Conservation (phyloP, 2,797 vertebrate species). For the Gorsachius magnificus region DNA sequence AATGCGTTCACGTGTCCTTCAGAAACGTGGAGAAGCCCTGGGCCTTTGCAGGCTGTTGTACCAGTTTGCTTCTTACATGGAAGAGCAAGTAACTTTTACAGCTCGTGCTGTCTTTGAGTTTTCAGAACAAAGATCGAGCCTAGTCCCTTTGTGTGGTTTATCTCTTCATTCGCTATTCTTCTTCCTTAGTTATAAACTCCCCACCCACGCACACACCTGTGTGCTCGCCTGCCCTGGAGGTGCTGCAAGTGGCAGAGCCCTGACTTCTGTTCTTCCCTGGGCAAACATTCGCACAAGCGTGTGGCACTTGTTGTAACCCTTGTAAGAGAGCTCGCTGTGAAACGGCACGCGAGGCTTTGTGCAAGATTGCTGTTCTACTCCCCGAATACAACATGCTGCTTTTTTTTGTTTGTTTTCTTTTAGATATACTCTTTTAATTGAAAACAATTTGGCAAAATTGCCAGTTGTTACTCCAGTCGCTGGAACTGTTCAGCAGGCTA, state of each 20-base stretch:
- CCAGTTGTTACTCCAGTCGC: neutral
- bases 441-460: neutral
- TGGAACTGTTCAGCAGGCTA: neutral
- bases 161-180: conserved; percentile 37
- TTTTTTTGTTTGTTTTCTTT: neutral
- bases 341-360: neutral
- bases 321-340: neutral
- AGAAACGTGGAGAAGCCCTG: neutral
- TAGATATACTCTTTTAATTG: neutral
- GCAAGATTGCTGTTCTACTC: neutral
- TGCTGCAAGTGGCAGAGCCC: neutral
- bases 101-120: neutral
- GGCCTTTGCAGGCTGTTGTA: neutral
- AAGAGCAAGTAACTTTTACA: conserved; percentile 21
- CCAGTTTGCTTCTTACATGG: neutral
- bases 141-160: conserved; percentile 51
- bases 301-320: neutral
- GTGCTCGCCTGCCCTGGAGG: neutral
- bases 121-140: conserved; percentile 50
- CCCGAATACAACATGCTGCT: neutral
- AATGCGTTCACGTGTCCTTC: neutral
- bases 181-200: conserved; percentile 14
- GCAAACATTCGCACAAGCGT: neutral
- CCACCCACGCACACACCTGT: conserved; percentile 54
- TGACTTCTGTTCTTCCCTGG: neutral